Evolutionary conservation across 1,140 invertebrate genomes (phyloP).

Genomic region (Pseudobourletiella spinata): DNA sequence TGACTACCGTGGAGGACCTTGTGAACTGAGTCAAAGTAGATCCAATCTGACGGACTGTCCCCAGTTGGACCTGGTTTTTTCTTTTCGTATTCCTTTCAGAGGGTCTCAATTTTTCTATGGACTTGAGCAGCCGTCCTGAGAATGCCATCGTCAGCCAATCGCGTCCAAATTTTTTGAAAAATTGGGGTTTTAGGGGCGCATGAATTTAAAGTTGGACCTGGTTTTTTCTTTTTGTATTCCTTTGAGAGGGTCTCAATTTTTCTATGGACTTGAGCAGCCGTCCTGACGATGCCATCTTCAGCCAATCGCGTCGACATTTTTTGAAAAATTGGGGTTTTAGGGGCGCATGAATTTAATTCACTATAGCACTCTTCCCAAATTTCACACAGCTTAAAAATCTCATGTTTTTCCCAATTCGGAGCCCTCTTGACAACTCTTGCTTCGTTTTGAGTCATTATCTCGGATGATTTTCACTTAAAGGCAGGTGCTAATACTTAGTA

Average conservation of each 20-base stretch:
- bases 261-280: neutral
- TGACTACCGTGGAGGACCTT: neutral
- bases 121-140: neutral
- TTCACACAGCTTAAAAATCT: no score
- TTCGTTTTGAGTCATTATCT: no score
- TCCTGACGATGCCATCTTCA: neutral
- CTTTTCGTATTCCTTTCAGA: neutral
- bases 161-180: neutral
- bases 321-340: neutral
- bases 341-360: no score
- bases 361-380: no score
- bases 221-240: neutral
- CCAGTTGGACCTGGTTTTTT: neutral
- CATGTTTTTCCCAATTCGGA: no score
- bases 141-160: neutral
- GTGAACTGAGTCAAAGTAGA: neutral
- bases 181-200: no score
- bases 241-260: neutral
- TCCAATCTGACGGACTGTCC: neutral
- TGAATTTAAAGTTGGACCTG: neutral
- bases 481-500: no score
- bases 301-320: neutral
- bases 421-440: no score
- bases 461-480: no score
- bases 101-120: neutral